Evolutionary conservation across 2,797 vertebrate genomes (phyloP).

Genomic region (Champsocephalus esox): DNA sequence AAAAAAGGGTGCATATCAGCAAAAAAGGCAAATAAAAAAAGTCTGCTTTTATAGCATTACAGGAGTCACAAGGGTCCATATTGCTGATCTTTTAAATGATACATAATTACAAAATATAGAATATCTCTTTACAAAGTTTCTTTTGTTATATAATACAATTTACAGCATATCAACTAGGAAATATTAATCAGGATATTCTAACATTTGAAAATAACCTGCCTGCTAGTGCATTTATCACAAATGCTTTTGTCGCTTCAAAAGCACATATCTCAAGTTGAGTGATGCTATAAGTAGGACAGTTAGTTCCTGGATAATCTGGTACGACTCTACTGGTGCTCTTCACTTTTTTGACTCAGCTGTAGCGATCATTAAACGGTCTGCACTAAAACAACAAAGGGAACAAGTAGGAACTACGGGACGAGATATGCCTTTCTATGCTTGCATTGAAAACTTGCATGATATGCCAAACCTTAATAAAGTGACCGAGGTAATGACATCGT

Average conservation of each 20-base stretch:
- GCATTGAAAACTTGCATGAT: constrained; percentile 92
- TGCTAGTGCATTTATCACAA: constrained; percentile 91
- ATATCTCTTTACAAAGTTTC: constrained; percentile 98
- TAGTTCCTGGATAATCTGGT: constrained; percentile 90
- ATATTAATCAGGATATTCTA: constrained; percentile 92
- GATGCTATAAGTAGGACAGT: constrained; percentile 82
- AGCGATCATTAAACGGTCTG: constrained; percentile 54
- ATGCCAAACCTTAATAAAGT: constrained; percentile 89
- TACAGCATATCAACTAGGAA: constrained; percentile 95
- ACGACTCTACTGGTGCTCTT: constrained; percentile 71
- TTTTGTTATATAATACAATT: constrained; percentile 94
- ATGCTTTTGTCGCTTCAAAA: constrained; percentile 88
- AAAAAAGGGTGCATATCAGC: constrained; percentile 80
- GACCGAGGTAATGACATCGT: constrained; percentile 93
- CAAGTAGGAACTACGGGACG: constrained; percentile 70
- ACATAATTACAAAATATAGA: constrained; percentile 99
- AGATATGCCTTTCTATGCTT: constrained; percentile 88
- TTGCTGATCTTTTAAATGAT: constrained; percentile 96
- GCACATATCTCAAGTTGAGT: constrained; percentile 86
- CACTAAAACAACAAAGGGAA: constrained; percentile 58
- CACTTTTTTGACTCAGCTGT: constrained; percentile 60
- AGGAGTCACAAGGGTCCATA: constrained; percentile 93
- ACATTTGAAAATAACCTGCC: constrained; percentile 92
- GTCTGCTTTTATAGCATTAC: constrained; percentile 83
- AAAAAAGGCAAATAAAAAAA: constrained; percentile 82